Evolutionary conservation across 1,140 invertebrate species (phyloP), one percentile per base, ranked within the genome.

Genomic region (Penaeus indicus): DNA sequence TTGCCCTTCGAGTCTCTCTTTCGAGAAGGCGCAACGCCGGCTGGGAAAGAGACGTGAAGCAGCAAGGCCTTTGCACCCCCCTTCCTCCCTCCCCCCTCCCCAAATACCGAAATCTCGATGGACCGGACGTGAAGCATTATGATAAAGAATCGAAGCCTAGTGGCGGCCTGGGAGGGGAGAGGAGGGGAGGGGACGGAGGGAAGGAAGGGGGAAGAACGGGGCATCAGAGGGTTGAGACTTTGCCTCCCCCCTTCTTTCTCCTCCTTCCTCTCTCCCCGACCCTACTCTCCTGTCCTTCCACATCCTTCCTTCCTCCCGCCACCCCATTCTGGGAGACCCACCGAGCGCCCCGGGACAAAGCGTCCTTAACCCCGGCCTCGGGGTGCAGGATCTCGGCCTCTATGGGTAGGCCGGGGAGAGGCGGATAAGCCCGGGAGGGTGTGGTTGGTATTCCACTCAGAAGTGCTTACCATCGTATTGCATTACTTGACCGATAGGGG

Each of bases 401-500:
- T 84, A 38, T 19, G 32, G 38, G n/a, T 13, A 61, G 62, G 22
- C 69, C 7, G 21, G 25, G 13, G 60, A 88, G 63, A 72, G 81
- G 81, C 38, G 86, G 42, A 84, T 61, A 80, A 69, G 32, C 42
- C 18, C 19, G 72, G 69, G 27, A 63, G 21, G 72, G 18, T 61
- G 61, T 47, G 69, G 72, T 63, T 78, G 86, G 69, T 88, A 88
- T 88, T 83, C 67, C 86, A 88, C 80, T 88, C 81, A 83, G 42
- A 88, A 88, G 86, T 88, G 75, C 72, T 81, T 88, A 88, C 86
- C 86, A 88, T 88, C 86, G 86, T 88, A 88, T 88, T 88, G 86
- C 86, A 88, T 88, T 88, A 88, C 86, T 88, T 88, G 86, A 88
- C 86, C 86, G 82, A 88, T 88, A 84, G 86, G 86, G 81, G 81